A percentile compares a stretch with the other conserved stretches of the same genome.
Conservation (phyloP, 2,113 vertebrate genomes). For the Naja naja region DNA sequence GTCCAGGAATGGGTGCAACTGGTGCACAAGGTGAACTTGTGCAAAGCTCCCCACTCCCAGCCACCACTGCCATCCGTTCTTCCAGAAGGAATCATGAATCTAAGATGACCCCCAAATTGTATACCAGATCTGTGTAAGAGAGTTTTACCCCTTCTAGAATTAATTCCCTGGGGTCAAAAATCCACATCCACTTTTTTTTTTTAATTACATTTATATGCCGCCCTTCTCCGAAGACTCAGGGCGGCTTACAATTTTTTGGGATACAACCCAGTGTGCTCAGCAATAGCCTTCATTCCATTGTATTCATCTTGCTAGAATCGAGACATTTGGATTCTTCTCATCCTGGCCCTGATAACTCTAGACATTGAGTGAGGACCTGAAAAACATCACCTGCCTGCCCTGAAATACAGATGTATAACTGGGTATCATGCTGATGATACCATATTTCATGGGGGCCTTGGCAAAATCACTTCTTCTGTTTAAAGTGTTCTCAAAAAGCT, state of each 20-base stretch:
- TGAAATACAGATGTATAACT: background rate
- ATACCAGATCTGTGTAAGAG: background rate
- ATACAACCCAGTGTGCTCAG: no score
- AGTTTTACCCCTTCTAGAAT: background rate
- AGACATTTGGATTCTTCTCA: background rate
- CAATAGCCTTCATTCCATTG: no score
- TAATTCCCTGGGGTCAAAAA: background rate
- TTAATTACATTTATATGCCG: no score
- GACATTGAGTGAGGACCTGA: background rate
- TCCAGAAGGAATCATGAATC: background rate
- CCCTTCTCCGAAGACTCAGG: no score
- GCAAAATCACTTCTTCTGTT: background rate
- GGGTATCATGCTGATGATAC: background rate
- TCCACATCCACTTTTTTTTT: background rate
- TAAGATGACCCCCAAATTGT: background rate
- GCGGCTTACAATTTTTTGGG: no score
- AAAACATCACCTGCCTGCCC: background rate
- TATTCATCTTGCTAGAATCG: background rate
- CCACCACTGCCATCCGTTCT: background rate
- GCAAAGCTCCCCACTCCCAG: background rate
- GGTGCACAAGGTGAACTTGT: background rate
- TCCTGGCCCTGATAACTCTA: background rate
- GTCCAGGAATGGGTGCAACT: background rate
- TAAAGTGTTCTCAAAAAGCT: background rate
- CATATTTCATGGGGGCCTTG: background rate